Evolutionary conservation across 2,888 invertebrate genomes (phyloP), one percentile per base, ranked within the genome.

Genomic region (Megalurothrips usitatus): DNA sequence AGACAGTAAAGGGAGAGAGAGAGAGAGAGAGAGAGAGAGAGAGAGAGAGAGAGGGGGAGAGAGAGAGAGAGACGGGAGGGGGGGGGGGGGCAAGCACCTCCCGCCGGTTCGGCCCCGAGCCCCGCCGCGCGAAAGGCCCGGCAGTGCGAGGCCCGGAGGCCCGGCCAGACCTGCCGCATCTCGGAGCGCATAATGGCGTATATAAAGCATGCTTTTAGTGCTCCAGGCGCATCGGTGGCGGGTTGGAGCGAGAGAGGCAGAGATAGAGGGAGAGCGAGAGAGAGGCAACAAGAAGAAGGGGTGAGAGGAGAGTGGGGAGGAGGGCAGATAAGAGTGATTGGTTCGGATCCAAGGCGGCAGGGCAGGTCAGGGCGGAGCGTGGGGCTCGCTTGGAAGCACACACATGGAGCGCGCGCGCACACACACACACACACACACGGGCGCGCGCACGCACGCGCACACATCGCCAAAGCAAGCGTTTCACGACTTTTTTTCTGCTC

Each of bases 181-280:
- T 75, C 68, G 23, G n/a, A 10, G 68, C 12, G 68, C 68, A 75
- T 75, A 75, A 75, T 75, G 68, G 68, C 68, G 68, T 75, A 75
- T 75, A 75, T 75, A 75, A 75, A 75, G 68, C 23, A 75, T 75
- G 68, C 68, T 75, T 75, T 75, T 75, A 75, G 68, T 75, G 68
- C 68, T 75, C 68, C 68, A 10, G 68, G 68, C 68, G 26, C 58
- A 19, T 17, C 58, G 58, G 58, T 6, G 34, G 34, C 3, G 34
- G 2, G 6, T 2, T 2, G 2, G 6, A 6, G 34, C 2, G 34
- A 43, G 34, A 43, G 34, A 43, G 34, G 6, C 3, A 43, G 34
- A 43, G 34, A 43, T 2, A 43, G 34, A 43, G 34, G 6, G 34
- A 43, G 34, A 43, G 34, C 2, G 34, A 43, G 34, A 43, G 34